phyloP scores from a whole-genome alignment of 2,888 invertebrate genomes.

The Tenthredo amoena region DNA sequence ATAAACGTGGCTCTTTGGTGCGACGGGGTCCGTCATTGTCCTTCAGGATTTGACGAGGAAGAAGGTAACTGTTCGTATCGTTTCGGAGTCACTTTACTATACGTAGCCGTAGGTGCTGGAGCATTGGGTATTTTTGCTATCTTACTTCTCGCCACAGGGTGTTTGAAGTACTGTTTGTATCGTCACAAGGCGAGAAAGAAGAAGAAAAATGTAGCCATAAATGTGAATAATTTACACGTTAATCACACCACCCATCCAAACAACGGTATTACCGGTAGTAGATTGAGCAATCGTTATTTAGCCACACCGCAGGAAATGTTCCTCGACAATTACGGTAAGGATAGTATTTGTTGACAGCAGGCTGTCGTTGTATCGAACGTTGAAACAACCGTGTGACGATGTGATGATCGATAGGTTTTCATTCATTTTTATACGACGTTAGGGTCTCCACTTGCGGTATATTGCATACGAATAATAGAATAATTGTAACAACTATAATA shows the following conservation, averaged over 20 bases:
- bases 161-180: slow-evolving; percentile 80
- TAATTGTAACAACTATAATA: slow-evolving; percentile 10
- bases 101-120: slow-evolving; percentile 84
- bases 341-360: slow-evolving; percentile 87
- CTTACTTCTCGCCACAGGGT: slow-evolving; percentile 82
- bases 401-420: slow-evolving; percentile 47
- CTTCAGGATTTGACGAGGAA: slow-evolving; percentile 90
- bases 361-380: slow-evolving; percentile 71
- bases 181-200: slow-evolving; percentile 81
- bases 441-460: slow-evolving; percentile 3
- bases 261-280: slow-evolving; percentile 79
- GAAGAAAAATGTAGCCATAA: slow-evolving; percentile 81
- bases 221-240: slow-evolving; percentile 80
- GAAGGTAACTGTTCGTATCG: slow-evolving; percentile 87
- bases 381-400: slow-evolving; percentile 75
- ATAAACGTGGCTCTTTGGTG: slow-evolving; percentile 90
- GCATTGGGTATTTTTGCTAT: slow-evolving; percentile 82
- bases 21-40: slow-evolving; percentile 89
- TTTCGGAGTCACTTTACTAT: slow-evolving; percentile 84
- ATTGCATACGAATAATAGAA: neutral
- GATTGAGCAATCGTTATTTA: slow-evolving; percentile 67
- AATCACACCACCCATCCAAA: slow-evolving; percentile 81
- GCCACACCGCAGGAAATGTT: slow-evolving; percentile 72
- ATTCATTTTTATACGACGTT: slow-evolving; percentile 21
- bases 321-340: slow-evolving; percentile 81